phyloP scores from a whole-genome alignment of 1,140 invertebrate species.

The Ceratosolen solmsi region DNA sequence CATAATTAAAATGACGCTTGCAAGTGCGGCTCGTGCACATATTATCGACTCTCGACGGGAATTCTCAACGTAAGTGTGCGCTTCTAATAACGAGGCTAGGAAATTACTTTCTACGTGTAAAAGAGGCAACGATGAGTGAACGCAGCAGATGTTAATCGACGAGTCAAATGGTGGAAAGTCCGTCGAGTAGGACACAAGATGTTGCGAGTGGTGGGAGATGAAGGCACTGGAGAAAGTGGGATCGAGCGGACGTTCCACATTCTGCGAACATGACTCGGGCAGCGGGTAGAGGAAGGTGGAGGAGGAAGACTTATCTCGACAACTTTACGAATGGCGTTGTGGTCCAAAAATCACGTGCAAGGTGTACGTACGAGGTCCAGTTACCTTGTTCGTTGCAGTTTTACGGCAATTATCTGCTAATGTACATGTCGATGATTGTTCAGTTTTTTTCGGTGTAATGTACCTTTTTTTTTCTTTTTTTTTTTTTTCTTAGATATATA shows the following conservation, averaged over 20 bases:
- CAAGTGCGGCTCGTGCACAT: slow-evolving; percentile 3
- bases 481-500: too few relatives aligned
- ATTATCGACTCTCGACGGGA: slow-evolving; percentile 1
- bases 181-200: not conserved
- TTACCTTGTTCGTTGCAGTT: not conserved
- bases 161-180: slow-evolving; percentile 48
- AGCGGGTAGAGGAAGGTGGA: too few relatives aligned
- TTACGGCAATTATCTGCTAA: not conserved
- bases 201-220: not conserved
- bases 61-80: slow-evolving; percentile 12
- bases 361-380: not conserved
- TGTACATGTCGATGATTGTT: not conserved
- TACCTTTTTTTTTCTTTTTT: not conserved
- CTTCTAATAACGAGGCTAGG: slow-evolving; percentile 8
- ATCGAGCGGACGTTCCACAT: slow-evolving; percentile 49
- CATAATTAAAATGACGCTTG: too few relatives aligned
- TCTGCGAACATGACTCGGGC: not conserved
- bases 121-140: not conserved
- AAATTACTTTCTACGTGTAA: slow-evolving; percentile 29
- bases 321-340: not conserved
- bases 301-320: not conserved
- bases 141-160: slow-evolving; percentile 34
- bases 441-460: not conserved
- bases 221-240: slow-evolving; percentile 61
- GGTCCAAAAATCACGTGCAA: not conserved